Conservation (phyloP, 1,140 invertebrate genomes). For the Rhizoglyphus robini region DNA sequence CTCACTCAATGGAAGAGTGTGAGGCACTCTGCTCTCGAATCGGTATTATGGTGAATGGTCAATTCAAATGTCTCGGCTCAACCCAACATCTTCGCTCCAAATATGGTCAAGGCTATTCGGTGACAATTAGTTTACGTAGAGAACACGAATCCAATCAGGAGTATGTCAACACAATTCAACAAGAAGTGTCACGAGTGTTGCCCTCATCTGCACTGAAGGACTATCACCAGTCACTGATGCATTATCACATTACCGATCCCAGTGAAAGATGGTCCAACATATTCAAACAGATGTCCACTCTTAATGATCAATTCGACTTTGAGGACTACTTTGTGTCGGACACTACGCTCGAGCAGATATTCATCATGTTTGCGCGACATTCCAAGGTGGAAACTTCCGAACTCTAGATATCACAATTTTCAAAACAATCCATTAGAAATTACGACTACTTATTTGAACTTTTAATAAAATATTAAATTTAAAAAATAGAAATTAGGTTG, state of each 20-base stretch:
- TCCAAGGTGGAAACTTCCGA: too few relatives aligned
- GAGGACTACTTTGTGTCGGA: slow-evolving; percentile 42
- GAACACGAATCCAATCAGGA: not conserved
- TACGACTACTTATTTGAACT: too few relatives aligned
- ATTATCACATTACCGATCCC: slow-evolving; percentile 49
- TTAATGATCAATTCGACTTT: slow-evolving; percentile 31
- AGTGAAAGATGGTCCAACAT: slow-evolving; percentile 32
- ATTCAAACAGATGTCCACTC: slow-evolving; percentile 35
- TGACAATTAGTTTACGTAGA: slow-evolving; percentile 27
- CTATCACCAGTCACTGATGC: slow-evolving; percentile 32
- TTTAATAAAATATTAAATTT: too few relatives aligned
- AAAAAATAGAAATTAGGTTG: too few relatives aligned
- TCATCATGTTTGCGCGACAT: slow-evolving; percentile 41
- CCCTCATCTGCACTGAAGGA: slow-evolving; percentile 5
- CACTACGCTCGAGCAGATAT: slow-evolving; percentile 42
- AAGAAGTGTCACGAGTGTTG: not conserved
- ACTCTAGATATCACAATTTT: too few relatives aligned
- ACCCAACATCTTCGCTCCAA: slow-evolving; percentile 51
- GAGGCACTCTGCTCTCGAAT: slow-evolving; percentile 69
- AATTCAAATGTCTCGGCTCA: slow-evolving; percentile 54
- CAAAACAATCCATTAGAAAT: too few relatives aligned
- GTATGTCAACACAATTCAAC: too few relatives aligned
- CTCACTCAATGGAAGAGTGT: slow-evolving; percentile 63
- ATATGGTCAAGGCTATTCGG: slow-evolving; percentile 47
- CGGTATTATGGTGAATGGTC: slow-evolving; percentile 75